Evolutionary conservation across 2,113 vertebrate species (phyloP).

Genomic region (Amazona guildingii): DNA sequence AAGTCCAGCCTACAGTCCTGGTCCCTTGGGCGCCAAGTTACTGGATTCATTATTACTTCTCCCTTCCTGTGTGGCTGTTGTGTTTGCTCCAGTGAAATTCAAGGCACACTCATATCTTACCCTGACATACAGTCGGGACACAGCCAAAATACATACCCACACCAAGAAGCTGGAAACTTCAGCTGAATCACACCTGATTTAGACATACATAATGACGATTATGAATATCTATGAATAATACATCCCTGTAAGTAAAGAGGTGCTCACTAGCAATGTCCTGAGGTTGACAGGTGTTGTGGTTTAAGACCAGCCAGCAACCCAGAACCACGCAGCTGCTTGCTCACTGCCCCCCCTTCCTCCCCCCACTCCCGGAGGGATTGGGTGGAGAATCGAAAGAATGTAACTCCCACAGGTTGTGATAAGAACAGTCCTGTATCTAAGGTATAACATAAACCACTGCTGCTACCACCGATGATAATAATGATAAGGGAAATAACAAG

Average conservation of each 20-base stretch:
- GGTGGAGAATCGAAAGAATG: too few species aligned
- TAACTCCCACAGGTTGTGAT: too few species aligned
- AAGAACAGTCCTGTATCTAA: too few species aligned
- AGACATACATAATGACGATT: neutral
- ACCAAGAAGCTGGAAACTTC: neutral
- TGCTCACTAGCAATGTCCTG: neutral
- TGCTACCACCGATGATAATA: too few species aligned
- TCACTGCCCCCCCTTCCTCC: too few species aligned
- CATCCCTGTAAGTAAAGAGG: neutral
- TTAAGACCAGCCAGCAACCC: too few species aligned
- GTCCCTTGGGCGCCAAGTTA: neutral
- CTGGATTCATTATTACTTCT: neutral
- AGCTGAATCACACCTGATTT: neutral
- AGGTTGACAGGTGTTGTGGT: neutral
- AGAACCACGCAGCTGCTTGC: too few species aligned
- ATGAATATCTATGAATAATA: neutral
- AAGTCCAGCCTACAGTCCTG: neutral
- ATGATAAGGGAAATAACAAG: too few species aligned
- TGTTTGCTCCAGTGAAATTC: neutral
- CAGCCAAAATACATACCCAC: neutral
- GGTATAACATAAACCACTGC: too few species aligned
- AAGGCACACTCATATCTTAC: neutral
- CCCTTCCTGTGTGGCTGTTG: neutral
- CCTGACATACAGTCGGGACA: neutral
- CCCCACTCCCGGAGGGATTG: too few species aligned